Percentiles rank a stretch among this genome's conserved stretches.
Evolutionary conservation across 2,797 vertebrate species (phyloP).

Genomic region (Neosilurus mollespiculum): DNA sequence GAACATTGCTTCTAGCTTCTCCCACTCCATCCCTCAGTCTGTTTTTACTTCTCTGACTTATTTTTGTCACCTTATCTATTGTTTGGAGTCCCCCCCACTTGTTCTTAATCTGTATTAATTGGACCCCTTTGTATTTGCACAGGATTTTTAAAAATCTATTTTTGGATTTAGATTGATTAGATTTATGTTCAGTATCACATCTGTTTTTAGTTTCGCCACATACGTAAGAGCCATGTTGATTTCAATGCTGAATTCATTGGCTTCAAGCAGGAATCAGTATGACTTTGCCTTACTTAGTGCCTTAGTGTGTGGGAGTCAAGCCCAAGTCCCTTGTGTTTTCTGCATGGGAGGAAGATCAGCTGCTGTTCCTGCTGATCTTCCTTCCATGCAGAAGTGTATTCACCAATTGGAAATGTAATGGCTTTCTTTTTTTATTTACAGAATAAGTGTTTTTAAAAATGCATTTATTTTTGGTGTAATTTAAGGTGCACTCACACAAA

Average conservation of each 20-base stretch:
- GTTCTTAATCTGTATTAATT: background rate
- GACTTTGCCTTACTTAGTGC: constrained; percentile 23
- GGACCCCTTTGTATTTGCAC: background rate
- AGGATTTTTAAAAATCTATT: background rate
- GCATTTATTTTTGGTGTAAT: too few species aligned
- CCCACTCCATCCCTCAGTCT: constrained; percentile 9
- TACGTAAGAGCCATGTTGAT: background rate
- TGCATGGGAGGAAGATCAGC: background rate
- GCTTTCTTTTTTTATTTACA: background rate
- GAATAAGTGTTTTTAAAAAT: too few species aligned
- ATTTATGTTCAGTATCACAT: background rate
- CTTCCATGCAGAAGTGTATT: constrained; percentile 28
- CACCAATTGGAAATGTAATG: constrained; percentile 25
- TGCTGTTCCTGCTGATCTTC: constrained; percentile 23
- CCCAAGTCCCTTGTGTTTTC: constrained; percentile 32
- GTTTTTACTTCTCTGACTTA: constrained; percentile 22
- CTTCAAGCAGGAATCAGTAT: background rate
- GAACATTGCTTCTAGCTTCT: constrained; percentile 11
- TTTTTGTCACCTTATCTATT: background rate
- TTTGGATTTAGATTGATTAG: background rate
- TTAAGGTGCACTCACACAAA: too few species aligned
- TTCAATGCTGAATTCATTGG: background rate
- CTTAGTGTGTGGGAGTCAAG: constrained; percentile 16
- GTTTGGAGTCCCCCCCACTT: background rate
- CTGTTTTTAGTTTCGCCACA: background rate